Evolutionary conservation across 2,797 vertebrate genomes (phyloP).

Genomic region (Spinibarbus caldwelli): DNA sequence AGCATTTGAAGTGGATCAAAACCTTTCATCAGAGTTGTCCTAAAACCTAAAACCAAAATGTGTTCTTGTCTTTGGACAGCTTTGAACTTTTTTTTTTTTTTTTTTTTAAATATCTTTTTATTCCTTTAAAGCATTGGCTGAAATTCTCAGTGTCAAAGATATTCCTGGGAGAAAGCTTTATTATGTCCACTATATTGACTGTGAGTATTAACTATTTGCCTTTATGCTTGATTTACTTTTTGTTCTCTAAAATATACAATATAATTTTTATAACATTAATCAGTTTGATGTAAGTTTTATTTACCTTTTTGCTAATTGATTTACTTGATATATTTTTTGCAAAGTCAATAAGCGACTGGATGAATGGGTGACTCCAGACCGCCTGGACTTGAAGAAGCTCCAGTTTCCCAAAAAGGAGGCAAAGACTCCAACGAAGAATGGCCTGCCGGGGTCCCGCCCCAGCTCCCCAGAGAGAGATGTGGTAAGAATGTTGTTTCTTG

Average conservation of each 20-base stretch:
- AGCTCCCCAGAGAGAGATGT: conserved; percentile 92
- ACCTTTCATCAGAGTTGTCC: too few species aligned
- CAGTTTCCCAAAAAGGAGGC: conserved; percentile 96
- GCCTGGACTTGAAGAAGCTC: conserved; percentile 93
- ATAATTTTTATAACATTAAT: neutral
- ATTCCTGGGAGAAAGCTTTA: conserved; percentile 87
- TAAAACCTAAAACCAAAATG: too few species aligned
- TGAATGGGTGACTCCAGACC: conserved; percentile 94
- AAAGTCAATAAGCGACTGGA: conserved; percentile 96
- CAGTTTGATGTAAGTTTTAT: neutral
- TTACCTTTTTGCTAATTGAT: neutral
- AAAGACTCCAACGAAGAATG: conserved; percentile 95
- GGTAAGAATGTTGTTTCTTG: conserved; percentile 74
- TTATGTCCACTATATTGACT: conserved; percentile 97
- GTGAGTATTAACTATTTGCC: conserved; percentile 79
- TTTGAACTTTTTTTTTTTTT: too few species aligned
- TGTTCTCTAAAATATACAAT: neutral
- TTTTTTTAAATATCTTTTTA: neutral
- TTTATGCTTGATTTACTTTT: neutral
- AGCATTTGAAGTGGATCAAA: too few species aligned
- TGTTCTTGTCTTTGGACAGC: too few species aligned
- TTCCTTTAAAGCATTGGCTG: conserved; percentile 82
- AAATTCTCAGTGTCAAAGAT: conserved; percentile 95
- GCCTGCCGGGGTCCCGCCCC: conserved; percentile 89
- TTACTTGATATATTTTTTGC: neutral